Evolutionary conservation across 2,113 vertebrate species (phyloP).

Genomic region (Pimephales promelas): DNA sequence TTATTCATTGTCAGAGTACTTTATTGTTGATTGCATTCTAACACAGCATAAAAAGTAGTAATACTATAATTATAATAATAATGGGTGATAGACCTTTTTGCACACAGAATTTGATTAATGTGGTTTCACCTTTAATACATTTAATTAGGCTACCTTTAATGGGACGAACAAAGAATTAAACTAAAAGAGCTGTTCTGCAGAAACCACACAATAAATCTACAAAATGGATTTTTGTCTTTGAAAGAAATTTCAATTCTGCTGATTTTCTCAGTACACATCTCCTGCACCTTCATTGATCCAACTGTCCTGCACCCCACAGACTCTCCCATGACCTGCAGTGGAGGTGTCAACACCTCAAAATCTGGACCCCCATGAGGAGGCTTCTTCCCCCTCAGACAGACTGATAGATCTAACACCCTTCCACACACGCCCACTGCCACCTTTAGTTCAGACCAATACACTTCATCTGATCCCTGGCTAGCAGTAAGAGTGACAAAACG

Average conservation of each 20-base stretch:
- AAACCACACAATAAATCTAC: background rate
- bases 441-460: conserved; percentile 33
- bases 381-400: conserved; percentile 41
- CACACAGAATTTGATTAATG: too few relatives aligned
- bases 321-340: conserved; percentile 56
- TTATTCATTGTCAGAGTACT: too few relatives aligned
- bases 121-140: too few relatives aligned
- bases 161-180: too few relatives aligned
- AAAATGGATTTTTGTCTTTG: background rate
- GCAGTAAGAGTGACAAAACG: background rate
- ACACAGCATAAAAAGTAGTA: too few relatives aligned
- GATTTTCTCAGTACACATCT: background rate
- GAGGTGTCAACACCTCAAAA: conserved; percentile 55
- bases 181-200: background rate
- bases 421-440: conserved; percentile 11
- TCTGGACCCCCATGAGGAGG: conserved; percentile 21
- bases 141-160: too few relatives aligned
- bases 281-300: background rate
- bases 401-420: conserved; percentile 57
- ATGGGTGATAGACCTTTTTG: too few relatives aligned
- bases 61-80: too few relatives aligned
- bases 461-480: conserved; percentile 34
- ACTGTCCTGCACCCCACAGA: background rate
- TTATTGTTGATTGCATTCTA: too few relatives aligned
- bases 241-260: background rate